A percentile compares a stretch with the other conserved stretches of the same genome.
Conservation (phyloP, 2,888 invertebrate genomes). For the Apeira syringaria region DNA sequence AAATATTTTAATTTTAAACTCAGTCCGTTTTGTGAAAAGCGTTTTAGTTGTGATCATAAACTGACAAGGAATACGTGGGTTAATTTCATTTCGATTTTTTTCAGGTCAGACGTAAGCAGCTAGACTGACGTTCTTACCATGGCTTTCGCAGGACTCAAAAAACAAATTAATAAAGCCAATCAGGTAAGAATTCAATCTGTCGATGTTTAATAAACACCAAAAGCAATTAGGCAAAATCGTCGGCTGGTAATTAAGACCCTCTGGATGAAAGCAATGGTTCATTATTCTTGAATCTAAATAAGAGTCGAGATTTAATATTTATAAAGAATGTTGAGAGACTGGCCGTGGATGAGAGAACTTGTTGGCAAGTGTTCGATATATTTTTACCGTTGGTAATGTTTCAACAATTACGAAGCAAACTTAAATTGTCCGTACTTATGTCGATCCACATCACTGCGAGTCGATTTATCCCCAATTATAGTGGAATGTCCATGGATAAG, state of each 20-base stretch:
- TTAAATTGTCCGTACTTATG: too few species aligned
- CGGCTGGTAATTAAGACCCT: conserved; percentile 26
- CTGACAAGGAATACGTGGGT: too few species aligned
- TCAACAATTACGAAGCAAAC: too few species aligned
- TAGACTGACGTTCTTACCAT: conserved; percentile 82
- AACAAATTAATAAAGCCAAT: conserved; percentile 99
- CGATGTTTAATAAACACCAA: conserved; percentile 14
- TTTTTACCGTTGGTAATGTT: too few species aligned
- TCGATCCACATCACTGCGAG: too few species aligned
- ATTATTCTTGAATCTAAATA: conserved; percentile 33
- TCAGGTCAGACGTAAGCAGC: conserved; percentile 47
- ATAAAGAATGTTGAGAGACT: conserved; percentile 40
- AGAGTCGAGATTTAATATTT: conserved; percentile 47
- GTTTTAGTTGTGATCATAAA: too few species aligned
- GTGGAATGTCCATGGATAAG: too few species aligned
- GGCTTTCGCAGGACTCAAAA: conserved; percentile 99
- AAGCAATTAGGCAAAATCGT: conserved; percentile 26
- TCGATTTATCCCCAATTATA: too few species aligned
- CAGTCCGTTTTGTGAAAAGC: too few species aligned
- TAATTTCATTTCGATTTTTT: conserved; percentile 39
- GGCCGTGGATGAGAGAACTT: conserved; percentile 36
- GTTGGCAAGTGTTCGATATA: conserved; percentile 15
- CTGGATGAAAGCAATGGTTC: conserved; percentile 25
- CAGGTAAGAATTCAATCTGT: conserved; percentile 86
- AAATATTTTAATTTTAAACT: too few species aligned